Conservation (phyloP, 2,797 vertebrate genomes). For the Todus mexicanus region DNA sequence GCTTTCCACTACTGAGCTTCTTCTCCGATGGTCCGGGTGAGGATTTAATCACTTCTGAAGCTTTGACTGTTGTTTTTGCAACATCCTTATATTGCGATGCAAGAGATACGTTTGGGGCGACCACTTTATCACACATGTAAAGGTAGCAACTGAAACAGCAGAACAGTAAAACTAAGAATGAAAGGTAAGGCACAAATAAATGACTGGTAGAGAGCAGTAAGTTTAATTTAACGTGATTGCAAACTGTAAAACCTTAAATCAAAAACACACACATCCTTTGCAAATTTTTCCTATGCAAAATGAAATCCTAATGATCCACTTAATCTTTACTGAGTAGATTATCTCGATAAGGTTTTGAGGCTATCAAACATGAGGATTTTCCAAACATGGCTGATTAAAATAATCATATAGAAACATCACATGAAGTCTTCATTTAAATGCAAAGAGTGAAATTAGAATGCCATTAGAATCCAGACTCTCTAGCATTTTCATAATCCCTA, state of each 20-base stretch:
- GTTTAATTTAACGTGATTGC: neutral
- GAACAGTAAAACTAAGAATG: conserved; percentile 6
- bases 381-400: neutral
- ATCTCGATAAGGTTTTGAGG: neutral
- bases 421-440: neutral
- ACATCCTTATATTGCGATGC: conserved; percentile 76
- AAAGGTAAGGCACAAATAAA: neutral
- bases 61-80: conserved; percentile 62
- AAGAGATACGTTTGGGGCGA: conserved; percentile 94
- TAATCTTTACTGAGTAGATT: conserved; percentile 5
- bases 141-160: conserved; percentile 87
- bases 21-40: conserved; percentile 65
- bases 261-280: neutral
- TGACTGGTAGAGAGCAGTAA: neutral
- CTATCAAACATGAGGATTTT: neutral
- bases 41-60: conserved; percentile 65
- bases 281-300: neutral
- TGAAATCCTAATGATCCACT: neutral
- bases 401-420: neutral
- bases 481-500: neutral
- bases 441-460: neutral
- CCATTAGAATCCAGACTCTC: neutral
- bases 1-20: conserved; percentile 62
- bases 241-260: neutral
- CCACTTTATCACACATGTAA: conserved; percentile 97